A percentile compares a stretch with the other conserved stretches of the same genome.
phyloP scores from a whole-genome alignment of 2,797 vertebrate species.

The Chelonia mydas region DNA sequence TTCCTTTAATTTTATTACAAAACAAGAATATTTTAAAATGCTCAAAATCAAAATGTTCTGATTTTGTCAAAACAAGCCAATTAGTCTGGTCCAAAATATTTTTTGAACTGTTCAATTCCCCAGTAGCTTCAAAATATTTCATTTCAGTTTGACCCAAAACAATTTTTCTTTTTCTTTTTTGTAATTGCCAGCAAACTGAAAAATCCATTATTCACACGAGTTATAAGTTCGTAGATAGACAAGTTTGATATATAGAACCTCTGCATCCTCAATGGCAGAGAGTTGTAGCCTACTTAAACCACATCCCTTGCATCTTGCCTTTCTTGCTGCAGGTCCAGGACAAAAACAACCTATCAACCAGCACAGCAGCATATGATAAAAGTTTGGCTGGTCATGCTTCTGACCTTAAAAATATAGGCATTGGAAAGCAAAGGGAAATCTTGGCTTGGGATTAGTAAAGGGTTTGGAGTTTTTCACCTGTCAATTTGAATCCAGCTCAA shows the following conservation, averaged over 20 bases:
- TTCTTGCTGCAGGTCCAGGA: background rate
- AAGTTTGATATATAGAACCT: background rate
- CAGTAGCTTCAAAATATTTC: too few species aligned
- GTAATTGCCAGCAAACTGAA: too few species aligned
- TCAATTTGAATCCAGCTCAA: background rate
- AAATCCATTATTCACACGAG: background rate
- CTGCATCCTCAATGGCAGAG: background rate
- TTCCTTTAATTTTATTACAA: too few species aligned
- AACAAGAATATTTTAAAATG: too few species aligned
- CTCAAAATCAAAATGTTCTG: too few species aligned
- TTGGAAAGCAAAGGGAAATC: background rate
- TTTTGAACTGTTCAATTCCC: too few species aligned
- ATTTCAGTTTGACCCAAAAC: too few species aligned
- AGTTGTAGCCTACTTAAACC: background rate
- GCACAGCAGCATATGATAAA: background rate
- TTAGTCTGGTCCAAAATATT: too few species aligned
- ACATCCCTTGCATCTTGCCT: background rate
- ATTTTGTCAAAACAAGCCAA: too few species aligned
- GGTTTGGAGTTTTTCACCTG: background rate
- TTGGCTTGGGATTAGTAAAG: background rate
- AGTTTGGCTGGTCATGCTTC: background rate
- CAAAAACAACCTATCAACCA: background rate
- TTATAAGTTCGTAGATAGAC: accelerated
- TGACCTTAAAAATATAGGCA: background rate
- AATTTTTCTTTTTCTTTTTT: too few species aligned